phyloP scores from a whole-genome alignment of 2,888 invertebrate species.

The Notodonta dromedarius region DNA sequence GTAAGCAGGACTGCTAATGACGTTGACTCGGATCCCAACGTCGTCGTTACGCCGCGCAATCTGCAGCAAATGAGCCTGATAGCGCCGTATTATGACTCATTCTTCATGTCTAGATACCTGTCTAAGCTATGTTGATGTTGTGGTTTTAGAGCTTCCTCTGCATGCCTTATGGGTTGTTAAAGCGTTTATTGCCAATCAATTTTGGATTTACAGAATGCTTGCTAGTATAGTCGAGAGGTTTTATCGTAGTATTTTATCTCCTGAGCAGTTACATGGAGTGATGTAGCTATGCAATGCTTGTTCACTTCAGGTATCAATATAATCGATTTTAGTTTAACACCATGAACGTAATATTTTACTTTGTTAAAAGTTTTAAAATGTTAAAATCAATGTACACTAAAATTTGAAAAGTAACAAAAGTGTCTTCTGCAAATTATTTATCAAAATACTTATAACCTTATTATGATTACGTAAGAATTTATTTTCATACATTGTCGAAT shows the following conservation, averaged over 20 bases:
- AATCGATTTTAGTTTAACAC: too few species aligned
- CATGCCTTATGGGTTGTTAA: not conserved
- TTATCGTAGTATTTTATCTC: not conserved
- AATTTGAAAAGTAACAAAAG: not conserved
- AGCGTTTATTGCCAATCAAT: not conserved
- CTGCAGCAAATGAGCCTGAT: conserved; percentile 34
- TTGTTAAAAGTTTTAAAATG: too few species aligned
- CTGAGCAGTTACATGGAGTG: too few species aligned
- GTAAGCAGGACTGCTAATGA: conserved; percentile 35
- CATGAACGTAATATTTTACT: too few species aligned
- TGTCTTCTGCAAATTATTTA: not conserved
- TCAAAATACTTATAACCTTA: not conserved
- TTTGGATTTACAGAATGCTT: not conserved
- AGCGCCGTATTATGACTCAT: conserved; percentile 34
- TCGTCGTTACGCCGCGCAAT: conserved; percentile 41
- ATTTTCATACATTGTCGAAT: not conserved
- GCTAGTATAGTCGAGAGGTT: not conserved
- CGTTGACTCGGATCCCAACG: conserved; percentile 34
- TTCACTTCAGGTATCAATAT: not conserved
- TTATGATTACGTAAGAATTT: not conserved
- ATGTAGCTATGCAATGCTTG: not conserved
- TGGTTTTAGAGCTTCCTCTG: not conserved
- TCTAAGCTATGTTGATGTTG: conserved; percentile 10
- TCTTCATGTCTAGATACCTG: conserved; percentile 25
- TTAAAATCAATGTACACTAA: too few species aligned